Evolutionary conservation across 2,888 invertebrate genomes (phyloP).

Genomic region (Idaea straminata): DNA sequence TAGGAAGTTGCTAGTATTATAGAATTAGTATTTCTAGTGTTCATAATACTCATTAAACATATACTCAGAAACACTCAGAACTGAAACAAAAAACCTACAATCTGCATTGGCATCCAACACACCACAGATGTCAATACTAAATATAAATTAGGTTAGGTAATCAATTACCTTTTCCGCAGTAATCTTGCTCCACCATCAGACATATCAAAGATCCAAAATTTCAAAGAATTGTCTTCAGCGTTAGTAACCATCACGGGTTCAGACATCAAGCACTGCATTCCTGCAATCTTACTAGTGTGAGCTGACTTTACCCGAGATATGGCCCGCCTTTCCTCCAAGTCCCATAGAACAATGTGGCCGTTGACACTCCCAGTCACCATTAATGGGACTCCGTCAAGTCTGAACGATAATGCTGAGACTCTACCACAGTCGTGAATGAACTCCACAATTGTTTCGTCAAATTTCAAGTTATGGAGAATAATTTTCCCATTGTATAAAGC

Average conservation of each 20-base stretch:
- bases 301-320: conserved; percentile 89
- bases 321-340: conserved; percentile 90
- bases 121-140: too few species aligned
- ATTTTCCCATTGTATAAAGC: conserved; percentile 92
- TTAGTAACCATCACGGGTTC: conserved; percentile 95
- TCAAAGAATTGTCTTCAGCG: conserved; percentile 95
- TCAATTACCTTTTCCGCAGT: conserved; percentile 82
- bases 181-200: conserved; percentile 94
- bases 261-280: conserved; percentile 90
- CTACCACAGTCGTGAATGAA: conserved; percentile 96
- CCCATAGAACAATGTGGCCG: conserved; percentile 97
- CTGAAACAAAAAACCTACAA: too few species aligned
- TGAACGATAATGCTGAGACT: conserved; percentile 91
- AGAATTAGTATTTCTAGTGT: too few species aligned
- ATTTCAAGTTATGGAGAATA: conserved; percentile 92
- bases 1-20: too few species aligned
- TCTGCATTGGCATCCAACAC: too few species aligned
- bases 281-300: conserved; percentile 88
- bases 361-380: conserved; percentile 90
- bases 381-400: conserved; percentile 91
- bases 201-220: conserved; percentile 95
- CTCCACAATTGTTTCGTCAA: conserved; percentile 89
- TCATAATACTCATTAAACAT: too few species aligned
- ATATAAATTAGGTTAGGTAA: not conserved
- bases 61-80: too few species aligned